These are phyloP conservation scores for Linurgus olivaceus DNA, from an alignment of 2,797 vertebrate genomes.

Conservation along the genomic window DNA sequence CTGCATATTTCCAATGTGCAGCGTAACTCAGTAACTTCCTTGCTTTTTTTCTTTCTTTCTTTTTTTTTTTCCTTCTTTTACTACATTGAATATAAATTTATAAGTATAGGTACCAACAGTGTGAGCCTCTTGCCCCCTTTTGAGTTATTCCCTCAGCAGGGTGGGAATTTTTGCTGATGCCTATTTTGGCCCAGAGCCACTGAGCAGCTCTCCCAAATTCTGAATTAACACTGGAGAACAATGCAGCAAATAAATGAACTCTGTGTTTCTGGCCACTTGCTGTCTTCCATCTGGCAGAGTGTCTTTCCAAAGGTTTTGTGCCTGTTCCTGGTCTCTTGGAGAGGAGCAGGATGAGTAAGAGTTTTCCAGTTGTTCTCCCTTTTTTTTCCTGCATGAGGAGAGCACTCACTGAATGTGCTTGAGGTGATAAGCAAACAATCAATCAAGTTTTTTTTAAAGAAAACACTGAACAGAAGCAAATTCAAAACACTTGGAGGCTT, in stretches of 20 bases:
- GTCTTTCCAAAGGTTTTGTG: not conserved
- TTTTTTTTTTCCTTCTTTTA: not conserved
- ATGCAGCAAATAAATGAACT: not conserved
- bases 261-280: not conserved
- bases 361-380: not conserved
- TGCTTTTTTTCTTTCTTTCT: not conserved
- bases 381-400: not conserved
- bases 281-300: not conserved
- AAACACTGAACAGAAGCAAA: not conserved
- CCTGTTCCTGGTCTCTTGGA: not conserved
- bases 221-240: not conserved
- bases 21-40: not conserved
- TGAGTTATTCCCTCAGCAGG: not conserved
- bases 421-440: not conserved
- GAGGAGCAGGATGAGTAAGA: not conserved
- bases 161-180: not conserved
- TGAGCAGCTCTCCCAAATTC: not conserved
- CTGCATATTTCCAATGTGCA: not conserved
- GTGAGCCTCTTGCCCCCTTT: not conserved
- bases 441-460: rapidly evolving
- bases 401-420: not conserved
- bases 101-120: not conserved
- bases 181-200: not conserved
- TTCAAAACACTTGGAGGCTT: not conserved
- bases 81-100: not conserved